A percentile compares a stretch with the other conserved stretches of the same genome.
Conservation (phyloP, 30 jellyfish, hydroid and myxozoan species). For the Sanderia malayensis region DNA sequence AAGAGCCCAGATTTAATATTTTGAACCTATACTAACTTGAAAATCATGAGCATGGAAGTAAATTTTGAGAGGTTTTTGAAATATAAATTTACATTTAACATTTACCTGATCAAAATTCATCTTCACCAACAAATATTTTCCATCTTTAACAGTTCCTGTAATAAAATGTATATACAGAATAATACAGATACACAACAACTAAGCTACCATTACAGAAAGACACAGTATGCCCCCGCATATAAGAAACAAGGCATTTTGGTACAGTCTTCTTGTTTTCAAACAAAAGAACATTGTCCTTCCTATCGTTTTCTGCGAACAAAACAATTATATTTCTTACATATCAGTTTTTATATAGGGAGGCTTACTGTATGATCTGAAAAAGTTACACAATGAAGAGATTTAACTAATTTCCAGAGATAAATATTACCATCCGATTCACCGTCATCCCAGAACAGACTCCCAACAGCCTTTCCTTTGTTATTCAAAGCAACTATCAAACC, state of each 20-base stretch:
- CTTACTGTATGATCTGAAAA: too few species aligned
- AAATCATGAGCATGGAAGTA: background rate
- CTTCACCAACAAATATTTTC: slow-evolving; percentile 14
- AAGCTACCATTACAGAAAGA: too few species aligned
- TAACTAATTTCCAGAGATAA: too few species aligned
- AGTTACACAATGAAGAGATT: too few species aligned
- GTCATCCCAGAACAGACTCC: slow-evolving; percentile 85
- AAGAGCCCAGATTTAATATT: background rate
- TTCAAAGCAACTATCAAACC: slow-evolving; percentile 70
- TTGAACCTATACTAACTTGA: background rate
- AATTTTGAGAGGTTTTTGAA: background rate
- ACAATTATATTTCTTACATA: too few species aligned
- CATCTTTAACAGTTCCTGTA: slow-evolving; percentile 22
- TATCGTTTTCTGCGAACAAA: too few species aligned
- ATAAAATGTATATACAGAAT: background rate
- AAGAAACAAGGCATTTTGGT: too few species aligned
- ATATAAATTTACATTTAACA: background rate
- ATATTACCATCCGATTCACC: slow-evolving; percentile 89
- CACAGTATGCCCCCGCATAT: too few species aligned
- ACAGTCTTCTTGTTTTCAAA: too few species aligned
- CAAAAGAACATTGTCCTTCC: too few species aligned
- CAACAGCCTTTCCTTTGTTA: slow-evolving; percentile 62
- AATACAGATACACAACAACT: background rate
- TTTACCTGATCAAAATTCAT: slow-evolving; percentile 21
- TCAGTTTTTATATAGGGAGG: too few species aligned